These are phyloP conservation scores for Agrochola circellaris DNA, from an alignment of 2,888 invertebrate genomes.

Conservation along the genomic window DNA sequence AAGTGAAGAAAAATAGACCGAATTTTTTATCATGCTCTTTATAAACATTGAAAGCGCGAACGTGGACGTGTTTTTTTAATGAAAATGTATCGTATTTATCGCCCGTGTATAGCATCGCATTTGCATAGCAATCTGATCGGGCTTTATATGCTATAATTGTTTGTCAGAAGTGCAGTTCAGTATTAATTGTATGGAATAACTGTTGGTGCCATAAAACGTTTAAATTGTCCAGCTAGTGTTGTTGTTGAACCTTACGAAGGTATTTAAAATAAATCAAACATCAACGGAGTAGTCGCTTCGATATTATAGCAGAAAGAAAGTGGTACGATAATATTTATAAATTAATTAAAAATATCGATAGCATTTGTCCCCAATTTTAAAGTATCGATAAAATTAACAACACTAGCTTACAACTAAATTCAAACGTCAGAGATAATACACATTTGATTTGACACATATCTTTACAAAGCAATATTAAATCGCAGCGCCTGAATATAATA, in stretches of 20 bases:
- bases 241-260: neutral
- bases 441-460: constrained; percentile 18
- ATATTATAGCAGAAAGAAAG: constrained; percentile 46
- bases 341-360: constrained; percentile 44
- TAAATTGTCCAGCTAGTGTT: constrained; percentile 29
- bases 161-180: constrained; percentile 48
- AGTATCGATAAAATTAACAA: constrained; percentile 13
- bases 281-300: constrained; percentile 9
- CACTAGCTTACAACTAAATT: constrained; percentile 32
- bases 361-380: neutral
- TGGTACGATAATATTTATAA: constrained; percentile 43
- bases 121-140: constrained; percentile 12
- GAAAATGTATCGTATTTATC: constrained; percentile 15
- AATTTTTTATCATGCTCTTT: constrained; percentile 5
- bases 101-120: constrained; percentile 21
- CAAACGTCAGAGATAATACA: constrained; percentile 27
- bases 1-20: constrained; percentile 6
- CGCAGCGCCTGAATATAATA: neutral
- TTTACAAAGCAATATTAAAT: constrained; percentile 25
- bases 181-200: constrained; percentile 54
- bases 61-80: constrained; percentile 19
- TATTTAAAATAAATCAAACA: neutral
- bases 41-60: neutral
- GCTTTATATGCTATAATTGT: constrained; percentile 18
- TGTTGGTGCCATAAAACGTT: constrained; percentile 61